These are phyloP conservation scores for Chiroxiphia lanceolata DNA, from an alignment of 2,797 vertebrate genomes.

Conservation along the genomic window DNA sequence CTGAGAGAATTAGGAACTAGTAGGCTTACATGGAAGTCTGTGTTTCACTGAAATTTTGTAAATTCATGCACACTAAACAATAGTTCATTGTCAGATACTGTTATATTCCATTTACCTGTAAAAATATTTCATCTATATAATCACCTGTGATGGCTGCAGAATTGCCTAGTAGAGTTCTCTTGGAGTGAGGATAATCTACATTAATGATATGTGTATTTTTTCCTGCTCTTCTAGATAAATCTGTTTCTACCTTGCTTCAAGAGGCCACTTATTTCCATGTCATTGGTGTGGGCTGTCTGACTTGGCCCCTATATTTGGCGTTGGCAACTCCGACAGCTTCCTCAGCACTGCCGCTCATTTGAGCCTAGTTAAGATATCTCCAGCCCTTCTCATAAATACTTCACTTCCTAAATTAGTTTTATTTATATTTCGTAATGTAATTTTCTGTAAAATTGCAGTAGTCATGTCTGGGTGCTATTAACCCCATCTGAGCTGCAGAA, in stretches of 20 bases:
- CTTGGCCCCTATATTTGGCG: background rate
- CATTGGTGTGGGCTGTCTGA: background rate
- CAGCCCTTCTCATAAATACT: conserved; percentile 23
- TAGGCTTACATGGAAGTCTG: background rate
- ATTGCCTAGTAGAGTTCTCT: background rate
- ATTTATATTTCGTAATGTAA: conserved; percentile 13
- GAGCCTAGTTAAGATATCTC: background rate
- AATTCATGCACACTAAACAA: background rate
- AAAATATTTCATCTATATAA: background rate
- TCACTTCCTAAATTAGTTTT: conserved; percentile 40
- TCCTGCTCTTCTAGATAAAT: background rate
- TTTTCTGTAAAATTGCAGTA: conserved; percentile 5
- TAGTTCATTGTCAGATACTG: background rate
- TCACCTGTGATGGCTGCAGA: background rate
- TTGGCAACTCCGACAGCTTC: background rate
- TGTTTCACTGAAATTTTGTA: background rate
- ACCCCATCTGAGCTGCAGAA: background rate
- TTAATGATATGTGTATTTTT: background rate
- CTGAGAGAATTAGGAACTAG: background rate
- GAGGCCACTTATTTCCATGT: conserved; percentile 16
- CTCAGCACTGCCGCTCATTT: background rate
- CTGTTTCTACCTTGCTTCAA: background rate
- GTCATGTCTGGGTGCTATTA: conserved; percentile 27
- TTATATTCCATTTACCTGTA: background rate
- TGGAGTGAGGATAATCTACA: background rate